A percentile compares a stretch with the other conserved stretches of the same genome.
These are phyloP conservation scores for Yponomeuta plumbellus DNA, from an alignment of 2,888 invertebrate genomes.

Conservation along the genomic window DNA sequence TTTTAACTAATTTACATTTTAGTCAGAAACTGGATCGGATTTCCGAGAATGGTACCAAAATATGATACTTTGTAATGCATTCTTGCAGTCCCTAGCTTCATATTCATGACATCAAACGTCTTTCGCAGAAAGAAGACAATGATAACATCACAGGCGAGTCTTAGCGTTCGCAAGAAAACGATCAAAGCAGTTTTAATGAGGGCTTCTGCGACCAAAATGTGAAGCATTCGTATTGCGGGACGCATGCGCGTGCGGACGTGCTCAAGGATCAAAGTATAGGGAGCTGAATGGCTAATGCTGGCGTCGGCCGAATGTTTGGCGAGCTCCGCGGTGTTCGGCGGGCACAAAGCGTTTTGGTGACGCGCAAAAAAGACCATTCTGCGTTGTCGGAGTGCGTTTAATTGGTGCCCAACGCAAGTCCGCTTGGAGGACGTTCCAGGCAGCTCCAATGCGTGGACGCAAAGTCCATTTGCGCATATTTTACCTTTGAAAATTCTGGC, in stretches of 20 bases:
- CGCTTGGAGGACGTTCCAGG: constrained; percentile 15
- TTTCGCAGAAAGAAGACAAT: background rate
- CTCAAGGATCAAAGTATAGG: constrained; percentile 42
- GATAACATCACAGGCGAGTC: background rate
- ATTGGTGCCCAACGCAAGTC: constrained; percentile 44
- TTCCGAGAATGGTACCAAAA: too few species aligned
- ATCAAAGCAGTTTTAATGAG: constrained; percentile 1
- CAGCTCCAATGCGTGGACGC: background rate
- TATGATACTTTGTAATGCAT: too few species aligned
- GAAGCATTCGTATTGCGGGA: constrained; percentile 13
- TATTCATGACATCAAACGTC: background rate
- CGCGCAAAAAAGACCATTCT: constrained; percentile 50
- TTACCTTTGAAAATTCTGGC: background rate
- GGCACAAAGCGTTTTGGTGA: constrained; percentile 47
- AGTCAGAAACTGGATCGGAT: too few species aligned
- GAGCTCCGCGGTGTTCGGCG: constrained; percentile 48
- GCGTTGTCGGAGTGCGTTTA: constrained; percentile 53
- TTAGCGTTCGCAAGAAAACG: constrained; percentile 1
- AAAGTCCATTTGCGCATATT: background rate
- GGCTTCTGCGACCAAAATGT: constrained; percentile 10
- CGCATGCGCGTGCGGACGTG: constrained; percentile 30
- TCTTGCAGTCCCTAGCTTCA: background rate
- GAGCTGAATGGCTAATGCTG: constrained; percentile 45
- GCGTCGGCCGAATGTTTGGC: constrained; percentile 45
- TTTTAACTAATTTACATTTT: background rate